A percentile compares a stretch with the other conserved stretches of the same genome.
These are phyloP conservation scores for Pantala flavescens DNA, from an alignment of 1,140 invertebrate species.

Conservation along the genomic window DNA sequence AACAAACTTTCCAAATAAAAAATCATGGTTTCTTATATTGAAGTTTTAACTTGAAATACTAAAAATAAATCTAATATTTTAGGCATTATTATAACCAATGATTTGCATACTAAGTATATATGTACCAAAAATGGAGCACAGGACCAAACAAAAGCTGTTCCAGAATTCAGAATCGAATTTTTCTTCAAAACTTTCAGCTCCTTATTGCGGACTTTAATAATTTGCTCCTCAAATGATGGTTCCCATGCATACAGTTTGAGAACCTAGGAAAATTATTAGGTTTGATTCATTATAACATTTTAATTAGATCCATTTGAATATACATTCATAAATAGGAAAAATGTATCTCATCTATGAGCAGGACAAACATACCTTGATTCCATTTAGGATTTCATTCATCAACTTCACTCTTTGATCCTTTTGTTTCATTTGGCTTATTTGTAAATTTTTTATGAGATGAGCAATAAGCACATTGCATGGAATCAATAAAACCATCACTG, in stretches of 20 bases:
- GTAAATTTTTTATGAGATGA: conserved; percentile 66
- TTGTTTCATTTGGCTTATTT: conserved; percentile 81
- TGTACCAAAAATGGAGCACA: conserved; percentile 92
- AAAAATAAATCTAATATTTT: too few species aligned
- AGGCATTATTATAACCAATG: too few species aligned
- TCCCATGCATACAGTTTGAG: conserved; percentile 87
- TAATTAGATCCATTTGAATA: too few species aligned
- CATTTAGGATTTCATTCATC: conserved; percentile 90
- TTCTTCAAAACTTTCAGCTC: conserved; percentile 74
- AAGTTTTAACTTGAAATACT: too few species aligned
- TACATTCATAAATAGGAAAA: too few species aligned
- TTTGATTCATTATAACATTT: too few species aligned
- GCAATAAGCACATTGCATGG: conserved; percentile 84
- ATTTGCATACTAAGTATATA: background rate
- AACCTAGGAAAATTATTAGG: conserved; percentile 32
- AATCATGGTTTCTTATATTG: too few species aligned
- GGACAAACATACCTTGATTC: conserved; percentile 59
- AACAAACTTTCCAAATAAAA: too few species aligned
- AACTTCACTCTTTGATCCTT: conserved; percentile 87
- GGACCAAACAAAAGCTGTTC: conserved; percentile 87
- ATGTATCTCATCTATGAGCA: too few species aligned
- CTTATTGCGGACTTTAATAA: conserved; percentile 70
- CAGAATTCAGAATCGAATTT: conserved; percentile 77
- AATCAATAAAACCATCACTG: conserved; percentile 85
- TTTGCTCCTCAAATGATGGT: conserved; percentile 75